phyloP scores from a whole-genome alignment of 2,113 vertebrate species.

The Regulus satrapa region DNA sequence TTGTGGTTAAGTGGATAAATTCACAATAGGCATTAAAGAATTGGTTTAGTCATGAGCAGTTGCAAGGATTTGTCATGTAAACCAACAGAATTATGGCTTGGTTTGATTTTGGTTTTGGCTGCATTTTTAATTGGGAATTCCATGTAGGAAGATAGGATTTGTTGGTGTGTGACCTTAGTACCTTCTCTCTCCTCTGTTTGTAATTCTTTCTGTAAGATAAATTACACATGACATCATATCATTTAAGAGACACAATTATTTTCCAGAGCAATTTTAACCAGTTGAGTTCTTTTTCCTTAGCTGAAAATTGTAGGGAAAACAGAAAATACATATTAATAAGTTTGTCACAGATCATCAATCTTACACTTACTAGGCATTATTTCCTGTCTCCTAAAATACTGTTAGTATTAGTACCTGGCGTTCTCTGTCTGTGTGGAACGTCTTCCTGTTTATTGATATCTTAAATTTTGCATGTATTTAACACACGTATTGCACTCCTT shows the following conservation, averaged over 20 bases:
- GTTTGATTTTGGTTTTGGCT: neutral
- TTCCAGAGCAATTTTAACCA: neutral
- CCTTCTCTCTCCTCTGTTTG: neutral
- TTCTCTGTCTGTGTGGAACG: neutral
- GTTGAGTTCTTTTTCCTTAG: neutral
- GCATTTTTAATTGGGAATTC: neutral
- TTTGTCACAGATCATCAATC: neutral
- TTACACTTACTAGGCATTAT: neutral
- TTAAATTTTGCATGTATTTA: neutral
- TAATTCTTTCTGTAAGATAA: neutral
- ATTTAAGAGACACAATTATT: neutral
- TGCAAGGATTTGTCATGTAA: neutral
- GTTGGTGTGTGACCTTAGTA: conserved; percentile 4
- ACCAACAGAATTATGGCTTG: neutral
- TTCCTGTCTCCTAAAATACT: neutral
- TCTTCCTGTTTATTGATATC: neutral
- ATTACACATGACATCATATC: neutral
- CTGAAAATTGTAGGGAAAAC: neutral
- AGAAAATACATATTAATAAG: neutral
- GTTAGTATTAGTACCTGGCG: fast-evolving
- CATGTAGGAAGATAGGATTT: neutral
- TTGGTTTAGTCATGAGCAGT: neutral
- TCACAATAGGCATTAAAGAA: neutral
- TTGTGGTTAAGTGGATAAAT: neutral
- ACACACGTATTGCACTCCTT: neutral